Percentiles rank a stretch among this genome's conserved stretches.
Conservation (phyloP, 2,113 vertebrate genomes). For the Heterotilapia buettikoferi region DNA sequence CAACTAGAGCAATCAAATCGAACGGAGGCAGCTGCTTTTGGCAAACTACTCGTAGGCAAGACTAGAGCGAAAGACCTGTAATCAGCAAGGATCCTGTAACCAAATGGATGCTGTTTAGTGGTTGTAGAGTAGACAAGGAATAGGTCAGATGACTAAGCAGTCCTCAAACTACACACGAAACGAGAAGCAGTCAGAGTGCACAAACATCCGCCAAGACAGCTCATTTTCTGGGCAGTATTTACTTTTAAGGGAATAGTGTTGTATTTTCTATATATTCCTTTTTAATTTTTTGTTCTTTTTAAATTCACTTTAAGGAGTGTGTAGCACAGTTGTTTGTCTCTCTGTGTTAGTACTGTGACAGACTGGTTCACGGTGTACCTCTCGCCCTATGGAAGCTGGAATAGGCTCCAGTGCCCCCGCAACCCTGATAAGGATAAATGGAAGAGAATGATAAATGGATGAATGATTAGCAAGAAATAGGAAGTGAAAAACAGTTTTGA, state of each 20-base stretch:
- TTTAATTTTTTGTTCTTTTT: not conserved
- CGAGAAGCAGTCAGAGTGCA: not conserved
- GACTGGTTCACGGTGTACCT: not conserved
- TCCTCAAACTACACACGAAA: not conserved
- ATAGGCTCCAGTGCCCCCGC: not conserved
- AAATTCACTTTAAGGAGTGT: not conserved
- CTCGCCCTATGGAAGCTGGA: not conserved
- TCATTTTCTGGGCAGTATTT: too few species aligned
- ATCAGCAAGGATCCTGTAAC: not conserved
- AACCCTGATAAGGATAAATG: not conserved
- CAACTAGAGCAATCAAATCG: not conserved
- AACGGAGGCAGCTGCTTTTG: not conserved
- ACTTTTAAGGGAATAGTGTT: not conserved
- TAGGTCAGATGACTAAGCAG: not conserved
- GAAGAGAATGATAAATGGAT: not conserved
- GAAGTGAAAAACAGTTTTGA: not conserved
- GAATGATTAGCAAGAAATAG: not conserved
- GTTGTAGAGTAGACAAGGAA: not conserved
- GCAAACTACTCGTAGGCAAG: not conserved
- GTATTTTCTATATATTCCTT: not conserved
- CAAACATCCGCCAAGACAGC: not conserved
- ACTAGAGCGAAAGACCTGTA: not conserved
- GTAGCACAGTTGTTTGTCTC: not conserved
- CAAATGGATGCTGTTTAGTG: not conserved
- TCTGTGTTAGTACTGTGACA: not conserved